Percentiles rank a stretch among this genome's conserved stretches.
phyloP scores from a whole-genome alignment of 2,797 vertebrate genomes.

The Luscinia luscinia region DNA sequence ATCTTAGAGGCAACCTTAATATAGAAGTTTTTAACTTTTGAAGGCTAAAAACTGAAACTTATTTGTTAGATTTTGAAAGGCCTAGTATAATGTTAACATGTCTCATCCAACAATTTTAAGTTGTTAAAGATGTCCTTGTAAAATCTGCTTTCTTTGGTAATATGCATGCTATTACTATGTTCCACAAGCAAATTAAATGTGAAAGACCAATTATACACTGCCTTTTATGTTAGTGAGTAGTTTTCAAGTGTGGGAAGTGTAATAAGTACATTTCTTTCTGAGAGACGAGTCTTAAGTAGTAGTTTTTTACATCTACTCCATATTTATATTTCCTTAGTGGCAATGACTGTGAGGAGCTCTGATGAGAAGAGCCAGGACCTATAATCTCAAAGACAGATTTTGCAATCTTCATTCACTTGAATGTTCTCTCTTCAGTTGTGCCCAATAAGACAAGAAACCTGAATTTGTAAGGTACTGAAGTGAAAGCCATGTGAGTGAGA shows the following conservation, averaged over 20 bases:
- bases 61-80: neutral
- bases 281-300: neutral
- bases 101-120: slow-evolving; percentile 1
- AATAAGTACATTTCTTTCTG: slow-evolving; percentile 14
- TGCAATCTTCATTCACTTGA: neutral
- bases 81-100: neutral
- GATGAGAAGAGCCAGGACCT: neutral
- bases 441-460: neutral
- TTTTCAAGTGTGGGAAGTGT: slow-evolving; percentile 1
- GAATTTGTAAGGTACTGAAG: neutral
- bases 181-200: slow-evolving; percentile 15
- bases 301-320: neutral
- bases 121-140: slow-evolving; percentile 10
- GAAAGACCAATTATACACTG: neutral
- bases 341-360: neutral
- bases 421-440: neutral
- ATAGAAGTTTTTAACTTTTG: neutral
- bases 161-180: neutral
- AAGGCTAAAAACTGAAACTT: neutral
- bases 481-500: neutral
- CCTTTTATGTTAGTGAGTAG: slow-evolving; percentile 15
- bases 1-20: neutral
- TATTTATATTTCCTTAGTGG: neutral
- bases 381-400: neutral
- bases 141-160: slow-evolving; percentile 24